These are phyloP conservation scores for Tenrec ecaudatus DNA, from an alignment of 2,113 vertebrate genomes.

Conservation along the genomic window DNA sequence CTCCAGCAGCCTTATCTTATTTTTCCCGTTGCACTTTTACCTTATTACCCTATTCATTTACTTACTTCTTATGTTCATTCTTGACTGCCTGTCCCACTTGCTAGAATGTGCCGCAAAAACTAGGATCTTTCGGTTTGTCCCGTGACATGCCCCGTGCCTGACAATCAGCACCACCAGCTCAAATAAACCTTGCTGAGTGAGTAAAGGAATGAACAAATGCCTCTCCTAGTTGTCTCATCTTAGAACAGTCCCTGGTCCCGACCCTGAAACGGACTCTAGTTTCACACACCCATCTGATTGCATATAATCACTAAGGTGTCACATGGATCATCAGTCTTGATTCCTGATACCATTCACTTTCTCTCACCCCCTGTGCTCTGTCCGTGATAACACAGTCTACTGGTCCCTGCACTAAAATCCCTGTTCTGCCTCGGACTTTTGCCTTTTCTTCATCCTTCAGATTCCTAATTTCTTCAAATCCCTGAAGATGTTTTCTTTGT, in stretches of 20 bases:
- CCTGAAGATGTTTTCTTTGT: slow-evolving; percentile 17
- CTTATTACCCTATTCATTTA: not conserved
- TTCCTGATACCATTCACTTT: not conserved
- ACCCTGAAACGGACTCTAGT: not conserved
- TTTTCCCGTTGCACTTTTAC: not conserved
- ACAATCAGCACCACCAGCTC: not conserved
- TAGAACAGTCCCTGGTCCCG: not conserved
- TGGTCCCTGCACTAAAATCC: not conserved
- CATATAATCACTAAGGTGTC: not conserved
- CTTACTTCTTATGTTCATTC: slow-evolving; percentile 6
- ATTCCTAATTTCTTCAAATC: slow-evolving; percentile 48
- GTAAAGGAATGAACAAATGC: not conserved
- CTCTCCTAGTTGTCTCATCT: not conserved
- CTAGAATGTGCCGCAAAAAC: slow-evolving; percentile 6
- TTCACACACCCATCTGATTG: not conserved
- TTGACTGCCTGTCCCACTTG: slow-evolving; percentile 14
- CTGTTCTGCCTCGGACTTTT: not conserved
- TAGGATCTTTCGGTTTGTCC: slow-evolving; percentile 28
- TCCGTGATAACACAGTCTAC: not conserved
- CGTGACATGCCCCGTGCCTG: not conserved
- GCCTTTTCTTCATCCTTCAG: not conserved
- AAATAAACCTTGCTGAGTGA: slow-evolving; percentile 9
- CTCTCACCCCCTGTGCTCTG: not conserved
- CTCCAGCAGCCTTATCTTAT: not conserved
- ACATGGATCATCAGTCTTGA: not conserved